Evolutionary conservation across 2,113 vertebrate genomes (phyloP).

Genomic region (Microtus pennsylvanicus): DNA sequence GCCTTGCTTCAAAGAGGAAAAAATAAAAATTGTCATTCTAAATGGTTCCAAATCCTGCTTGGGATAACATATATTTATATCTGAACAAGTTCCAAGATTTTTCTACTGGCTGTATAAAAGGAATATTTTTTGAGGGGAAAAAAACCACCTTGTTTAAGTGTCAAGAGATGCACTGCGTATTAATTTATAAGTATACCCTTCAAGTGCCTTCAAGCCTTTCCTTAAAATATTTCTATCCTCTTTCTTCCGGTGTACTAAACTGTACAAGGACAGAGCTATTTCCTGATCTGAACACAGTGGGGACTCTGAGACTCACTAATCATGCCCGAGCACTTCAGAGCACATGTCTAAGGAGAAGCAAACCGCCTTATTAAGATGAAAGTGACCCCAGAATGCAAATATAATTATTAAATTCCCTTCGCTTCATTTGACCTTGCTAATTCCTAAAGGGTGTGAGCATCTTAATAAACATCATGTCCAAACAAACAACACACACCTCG

Average conservation of each 20-base stretch:
- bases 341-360: neutral
- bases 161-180: neutral
- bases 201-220: neutral
- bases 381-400: slow-evolving; percentile 18
- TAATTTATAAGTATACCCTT: slow-evolving; percentile 38
- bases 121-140: neutral
- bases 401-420: slow-evolving; percentile 48
- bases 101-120: slow-evolving; percentile 33
- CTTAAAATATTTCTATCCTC: slow-evolving; percentile 8
- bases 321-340: neutral
- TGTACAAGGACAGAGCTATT: neutral
- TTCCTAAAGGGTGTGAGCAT: slow-evolving; percentile 21
- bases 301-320: neutral
- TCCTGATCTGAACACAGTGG: slow-evolving; percentile 10
- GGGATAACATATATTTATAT: slow-evolving; percentile 8
- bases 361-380: slow-evolving; percentile 39
- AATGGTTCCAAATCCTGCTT: slow-evolving; percentile 5
- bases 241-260: neutral
- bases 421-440: neutral
- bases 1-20: neutral
- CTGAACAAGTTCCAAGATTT: slow-evolving; percentile 18
- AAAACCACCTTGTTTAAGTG: neutral
- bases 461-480: neutral
- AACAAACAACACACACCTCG: neutral
- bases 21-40: neutral